phyloP scores from a whole-genome alignment of 1,140 invertebrate species.

The Helicoverpa zea region DNA sequence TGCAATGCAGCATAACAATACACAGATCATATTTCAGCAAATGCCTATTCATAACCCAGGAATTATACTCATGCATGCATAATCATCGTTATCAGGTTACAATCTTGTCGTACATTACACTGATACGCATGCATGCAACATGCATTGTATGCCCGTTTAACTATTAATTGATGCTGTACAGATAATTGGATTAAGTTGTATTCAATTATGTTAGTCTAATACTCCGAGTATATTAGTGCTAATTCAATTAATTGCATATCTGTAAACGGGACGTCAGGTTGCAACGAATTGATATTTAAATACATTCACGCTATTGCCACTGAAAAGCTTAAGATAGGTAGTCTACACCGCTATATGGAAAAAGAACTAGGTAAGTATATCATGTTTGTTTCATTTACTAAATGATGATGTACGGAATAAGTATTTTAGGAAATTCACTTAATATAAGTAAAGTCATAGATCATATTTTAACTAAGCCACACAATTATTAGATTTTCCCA shows the following conservation, averaged over 20 bases:
- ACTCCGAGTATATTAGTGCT: constrained; percentile 14
- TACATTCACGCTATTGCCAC: not conserved
- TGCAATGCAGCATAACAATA: too few species aligned
- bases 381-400: too few species aligned
- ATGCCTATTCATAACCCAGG: not conserved
- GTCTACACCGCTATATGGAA: too few species aligned
- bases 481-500: too few species aligned
- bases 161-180: constrained; percentile 22
- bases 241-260: constrained; percentile 22
- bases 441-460: too few species aligned
- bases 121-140: not conserved
- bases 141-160: constrained; percentile 29
- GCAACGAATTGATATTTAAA: not conserved
- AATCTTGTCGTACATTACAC: constrained; percentile 4
- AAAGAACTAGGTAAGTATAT: too few species aligned
- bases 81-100: not conserved
- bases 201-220: constrained; percentile 41
- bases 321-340: too few species aligned
- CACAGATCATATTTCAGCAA: too few species aligned
- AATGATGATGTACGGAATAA: too few species aligned
- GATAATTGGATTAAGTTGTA: constrained; percentile 43
- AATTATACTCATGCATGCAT: not conserved
- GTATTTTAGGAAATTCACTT: too few species aligned
- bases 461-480: too few species aligned
- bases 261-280: not conserved